Percentiles rank a stretch among this genome's conserved stretches.
Conservation (phyloP, 2,888 invertebrate genomes). For the Cynaeus angustus region DNA sequence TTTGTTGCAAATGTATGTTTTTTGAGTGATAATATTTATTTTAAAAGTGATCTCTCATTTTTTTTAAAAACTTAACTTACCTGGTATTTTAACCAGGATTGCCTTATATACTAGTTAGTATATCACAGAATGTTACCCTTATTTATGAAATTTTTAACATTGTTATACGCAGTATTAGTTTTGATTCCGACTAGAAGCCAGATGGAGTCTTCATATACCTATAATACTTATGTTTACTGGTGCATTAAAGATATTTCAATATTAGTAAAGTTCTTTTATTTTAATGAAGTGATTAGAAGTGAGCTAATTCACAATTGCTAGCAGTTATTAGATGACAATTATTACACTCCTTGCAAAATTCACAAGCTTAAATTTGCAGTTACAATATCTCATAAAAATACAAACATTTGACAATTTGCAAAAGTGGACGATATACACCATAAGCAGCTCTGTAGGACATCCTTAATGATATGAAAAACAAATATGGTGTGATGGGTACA, state of each 20-base stretch:
- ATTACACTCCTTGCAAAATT: slow-evolving; percentile 2
- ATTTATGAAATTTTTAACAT: neutral
- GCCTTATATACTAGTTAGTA: slow-evolving; percentile 1
- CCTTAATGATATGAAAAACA: slow-evolving; percentile 19
- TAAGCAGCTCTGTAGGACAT: slow-evolving; percentile 19
- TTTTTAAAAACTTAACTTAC: neutral
- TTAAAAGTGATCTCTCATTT: neutral
- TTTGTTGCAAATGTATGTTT: slow-evolving; percentile 1
- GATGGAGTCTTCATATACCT: neutral
- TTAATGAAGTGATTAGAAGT: neutral
- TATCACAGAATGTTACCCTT: neutral
- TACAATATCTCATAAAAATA: slow-evolving; percentile 13
- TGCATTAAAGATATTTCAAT: slow-evolving; percentile 14
- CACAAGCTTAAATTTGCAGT: neutral
- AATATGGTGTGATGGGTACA: slow-evolving; percentile 9
- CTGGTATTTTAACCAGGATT: slow-evolving; percentile 1
- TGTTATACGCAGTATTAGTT: neutral
- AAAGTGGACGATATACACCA: slow-evolving; percentile 19
- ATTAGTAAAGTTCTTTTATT: slow-evolving; percentile 31
- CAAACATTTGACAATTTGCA: neutral
- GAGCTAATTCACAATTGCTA: slow-evolving; percentile 1
- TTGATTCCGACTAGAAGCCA: neutral
- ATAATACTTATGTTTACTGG: neutral
- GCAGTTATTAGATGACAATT: neutral
- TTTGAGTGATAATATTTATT: neutral